A percentile compares a stretch with the other conserved stretches of the same genome.
Evolutionary conservation across 2,113 vertebrate species (phyloP).

Genomic region (Gopherus flavomarginatus): DNA sequence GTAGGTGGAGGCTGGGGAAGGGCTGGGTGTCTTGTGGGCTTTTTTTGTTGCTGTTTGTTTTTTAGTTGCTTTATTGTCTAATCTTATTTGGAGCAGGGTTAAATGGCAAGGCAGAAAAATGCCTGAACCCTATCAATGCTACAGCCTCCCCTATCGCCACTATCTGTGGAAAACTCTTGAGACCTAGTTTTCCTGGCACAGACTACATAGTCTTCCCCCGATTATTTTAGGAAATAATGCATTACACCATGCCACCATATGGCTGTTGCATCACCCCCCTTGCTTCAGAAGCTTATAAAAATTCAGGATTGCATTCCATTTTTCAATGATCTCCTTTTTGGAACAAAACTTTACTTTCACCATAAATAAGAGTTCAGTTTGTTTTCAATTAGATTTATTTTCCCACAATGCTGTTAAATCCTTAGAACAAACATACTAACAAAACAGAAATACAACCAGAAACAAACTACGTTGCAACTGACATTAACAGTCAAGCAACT

Average conservation of each 20-base stretch:
- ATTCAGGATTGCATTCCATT: background rate
- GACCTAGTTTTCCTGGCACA: background rate
- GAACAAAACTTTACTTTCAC: background rate
- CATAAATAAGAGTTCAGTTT: background rate
- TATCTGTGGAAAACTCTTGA: conserved; percentile 49
- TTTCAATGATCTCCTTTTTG: background rate
- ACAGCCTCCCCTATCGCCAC: conserved; percentile 3
- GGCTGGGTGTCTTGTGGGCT: background rate
- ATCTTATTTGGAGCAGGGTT: conserved; percentile 49
- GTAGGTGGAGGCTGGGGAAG: background rate
- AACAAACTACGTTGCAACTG: background rate
- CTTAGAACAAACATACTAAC: background rate
- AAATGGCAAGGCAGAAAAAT: conserved; percentile 51
- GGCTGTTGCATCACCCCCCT: background rate
- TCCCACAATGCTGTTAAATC: conserved; percentile 1
- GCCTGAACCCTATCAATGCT: background rate
- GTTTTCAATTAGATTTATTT: background rate
- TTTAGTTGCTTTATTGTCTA: conserved; percentile 67
- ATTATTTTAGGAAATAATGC: conserved; percentile 13
- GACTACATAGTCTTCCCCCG: background rate
- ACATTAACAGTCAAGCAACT: background rate
- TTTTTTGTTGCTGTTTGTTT: background rate
- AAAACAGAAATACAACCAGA: background rate
- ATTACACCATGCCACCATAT: background rate
- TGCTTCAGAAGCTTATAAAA: background rate